Evolutionary conservation across 2,113 vertebrate genomes (phyloP), one percentile per base, ranked within the genome.

Genomic region (Hiodon tergisus): DNA sequence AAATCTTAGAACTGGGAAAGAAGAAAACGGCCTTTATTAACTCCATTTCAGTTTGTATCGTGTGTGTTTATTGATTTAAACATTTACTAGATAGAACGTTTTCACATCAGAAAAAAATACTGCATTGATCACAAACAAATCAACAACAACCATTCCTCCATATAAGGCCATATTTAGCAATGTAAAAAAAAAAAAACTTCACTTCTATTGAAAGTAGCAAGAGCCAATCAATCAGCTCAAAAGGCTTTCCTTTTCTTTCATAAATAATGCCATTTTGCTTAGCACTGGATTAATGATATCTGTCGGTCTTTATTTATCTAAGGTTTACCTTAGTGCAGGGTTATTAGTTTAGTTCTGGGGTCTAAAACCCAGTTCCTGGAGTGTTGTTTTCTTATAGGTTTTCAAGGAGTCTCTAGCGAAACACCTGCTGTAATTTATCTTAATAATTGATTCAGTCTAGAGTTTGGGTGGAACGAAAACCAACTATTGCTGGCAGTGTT

Each of bases 21-120:
- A 31, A 31, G 31, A 31, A 31, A 31, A 31, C 31, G 31, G 31
- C 31, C 31, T 31, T 31, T 31, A 31, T 48, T 67, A 57, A 13
- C 16, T 16, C 16, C 16, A 55, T 54, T 70, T 55, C 53, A 57
- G 11, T 9, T 1, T 69, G 68, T 59, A 48, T 54, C 55, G 62
- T 67, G 10, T 47, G 17, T 13, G 11, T 74, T 74, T 55, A 59
- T 58, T 75, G 50, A 52, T 73, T 66, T 51, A 66, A 72, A 63
- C 71, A 63, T 66, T 59, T 68, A 58, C 62, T 50, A 63, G 13
- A 62, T 9, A 65, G 17, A 62, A 63, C 61, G 53, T 66, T 67
- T 68, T 67, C 73, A 75, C 73, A 51, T 58, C 73, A 75, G 31
- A 16, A 63, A 14, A 67, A 65, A 74, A 57, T 68, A 63, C 59